Percentiles rank a stretch among this genome's conserved stretches.
Evolutionary conservation across 2,797 vertebrate genomes (phyloP).

Genomic region (Cossypha heuglini): DNA sequence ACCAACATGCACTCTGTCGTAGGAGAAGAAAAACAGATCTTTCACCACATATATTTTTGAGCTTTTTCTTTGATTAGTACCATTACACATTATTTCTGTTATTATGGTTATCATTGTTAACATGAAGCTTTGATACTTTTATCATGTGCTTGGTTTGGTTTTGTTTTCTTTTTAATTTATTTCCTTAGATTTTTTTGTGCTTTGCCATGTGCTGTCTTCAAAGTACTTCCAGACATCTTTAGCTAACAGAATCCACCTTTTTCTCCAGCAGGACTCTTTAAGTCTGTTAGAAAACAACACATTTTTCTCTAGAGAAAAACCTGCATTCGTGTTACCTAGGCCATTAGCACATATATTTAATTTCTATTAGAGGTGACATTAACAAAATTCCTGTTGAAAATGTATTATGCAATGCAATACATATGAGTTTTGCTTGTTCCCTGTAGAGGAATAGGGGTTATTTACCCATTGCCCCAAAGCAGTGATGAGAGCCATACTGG

Average conservation of each 20-base stretch:
- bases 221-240: background rate
- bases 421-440: background rate
- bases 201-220: background rate
- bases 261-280: background rate
- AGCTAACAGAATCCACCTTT: background rate
- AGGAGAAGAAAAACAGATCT: background rate
- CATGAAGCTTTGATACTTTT: background rate
- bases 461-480: background rate
- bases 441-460: background rate
- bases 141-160: background rate
- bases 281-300: background rate
- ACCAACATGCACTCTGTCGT: background rate
- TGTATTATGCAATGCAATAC: background rate
- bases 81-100: background rate
- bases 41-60: background rate
- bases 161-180: background rate
- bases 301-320: background rate
- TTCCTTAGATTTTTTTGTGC: background rate
- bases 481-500: background rate
- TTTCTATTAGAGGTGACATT: slow-evolving; percentile 5
- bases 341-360: slow-evolving; percentile 3
- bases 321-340: background rate
- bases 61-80: background rate
- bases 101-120: background rate
- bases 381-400: slow-evolving; percentile 31